Percentiles rank a stretch among this genome's conserved stretches.
These are phyloP conservation scores for Amblyteles armatorius DNA, from an alignment of 2,888 invertebrate genomes.

Conservation along the genomic window DNA sequence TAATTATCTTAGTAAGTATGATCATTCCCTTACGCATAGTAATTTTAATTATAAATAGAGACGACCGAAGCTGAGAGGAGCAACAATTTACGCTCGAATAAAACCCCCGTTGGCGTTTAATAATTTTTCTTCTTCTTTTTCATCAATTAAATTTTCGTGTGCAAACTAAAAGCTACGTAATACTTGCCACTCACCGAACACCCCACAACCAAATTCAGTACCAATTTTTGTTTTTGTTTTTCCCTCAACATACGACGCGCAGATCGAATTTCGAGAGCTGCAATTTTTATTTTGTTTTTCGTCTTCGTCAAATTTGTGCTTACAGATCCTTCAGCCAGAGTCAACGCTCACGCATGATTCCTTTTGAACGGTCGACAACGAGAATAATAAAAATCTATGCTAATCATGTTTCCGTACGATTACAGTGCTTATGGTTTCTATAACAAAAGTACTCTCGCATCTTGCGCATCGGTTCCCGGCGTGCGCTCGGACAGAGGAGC, in stretches of 20 bases:
- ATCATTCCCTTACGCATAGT: constrained; percentile 75
- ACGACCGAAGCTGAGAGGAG: constrained; percentile 61
- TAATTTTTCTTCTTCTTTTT: constrained; percentile 10
- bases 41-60: constrained; percentile 58
- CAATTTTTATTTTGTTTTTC: neutral
- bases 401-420: constrained; percentile 69
- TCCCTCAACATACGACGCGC: constrained; percentile 1
- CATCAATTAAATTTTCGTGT: constrained; percentile 11
- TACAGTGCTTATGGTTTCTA: constrained; percentile 47
- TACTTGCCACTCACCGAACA: constrained; percentile 59
- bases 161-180: constrained; percentile 58
- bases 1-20: constrained; percentile 79
- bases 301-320: constrained; percentile 25
- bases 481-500: constrained; percentile 5
- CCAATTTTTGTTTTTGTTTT: constrained; percentile 34
- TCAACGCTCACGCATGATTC: constrained; percentile 62
- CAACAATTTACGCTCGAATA: constrained; percentile 32
- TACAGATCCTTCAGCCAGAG: constrained; percentile 74
- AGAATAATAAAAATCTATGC: constrained; percentile 74
- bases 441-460: constrained; percentile 43
- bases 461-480: constrained; percentile 14
- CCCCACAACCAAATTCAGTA: constrained; percentile 61
- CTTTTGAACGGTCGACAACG: constrained; percentile 76
- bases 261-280: neutral
- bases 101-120: constrained; percentile 17